Evolutionary conservation across 2,797 vertebrate species (phyloP), one percentile per base, ranked within the genome.

Genomic region (Petrocephalus sullivani): DNA sequence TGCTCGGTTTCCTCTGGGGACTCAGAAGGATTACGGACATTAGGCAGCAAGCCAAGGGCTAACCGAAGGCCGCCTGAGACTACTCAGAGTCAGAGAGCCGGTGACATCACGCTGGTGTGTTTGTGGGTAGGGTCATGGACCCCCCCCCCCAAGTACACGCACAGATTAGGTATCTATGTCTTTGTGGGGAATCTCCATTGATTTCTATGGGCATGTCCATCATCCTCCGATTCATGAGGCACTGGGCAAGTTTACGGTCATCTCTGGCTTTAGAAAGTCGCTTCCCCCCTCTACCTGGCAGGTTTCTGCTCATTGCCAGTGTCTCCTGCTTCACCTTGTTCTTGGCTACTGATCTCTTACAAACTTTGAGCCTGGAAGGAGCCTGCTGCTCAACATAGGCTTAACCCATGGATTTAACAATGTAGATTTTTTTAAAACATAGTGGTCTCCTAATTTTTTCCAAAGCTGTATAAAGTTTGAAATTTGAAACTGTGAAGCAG

Each of bases 141-240:
- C 57, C 51, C 56, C 19, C 19, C 21, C n/a, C 33, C 78, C 58
- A 87, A 88, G 91, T 92, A 91, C 95, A 12, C 61, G 23, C 23
- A 12, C 61, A 64, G 23, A 64, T 64, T 28, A 28, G 61, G 21
- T 28, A 23, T 12, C 23, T 64, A 64, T 10, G 3, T 9, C 60
- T 28, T 64, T 10, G 60, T 23, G 60, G 21, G 58, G n/a, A 7
- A 7, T 64, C 21, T 1, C 60, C 58, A 23, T 61, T 41, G 37
- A 41, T 41, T 41, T 61, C 95, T 92, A 92, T 64, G 86, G 94
- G 95, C 92, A 93, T 28, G 28, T 28, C 28, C 28, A 28, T 28
- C 28, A 28, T 28, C 64, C 28, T 71, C 3, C 3, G 64, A 33
- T 37, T 33, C 28, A 33, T 71, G 61, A 71, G 1, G 3, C 10